Conservation (phyloP, 1,140 invertebrate genomes). For the Rhopalosiphum maidis region DNA sequence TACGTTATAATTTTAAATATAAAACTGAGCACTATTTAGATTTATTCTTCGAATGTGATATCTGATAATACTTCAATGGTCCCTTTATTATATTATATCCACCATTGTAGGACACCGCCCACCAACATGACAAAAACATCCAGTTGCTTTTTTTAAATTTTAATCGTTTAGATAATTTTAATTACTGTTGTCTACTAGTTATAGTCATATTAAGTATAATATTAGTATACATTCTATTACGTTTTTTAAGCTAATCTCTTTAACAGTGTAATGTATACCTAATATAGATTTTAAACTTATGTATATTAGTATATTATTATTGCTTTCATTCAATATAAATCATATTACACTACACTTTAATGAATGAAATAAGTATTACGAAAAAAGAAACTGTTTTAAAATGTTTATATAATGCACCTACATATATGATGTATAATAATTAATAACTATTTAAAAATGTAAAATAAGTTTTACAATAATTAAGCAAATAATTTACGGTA, state of each 20-base stretch:
- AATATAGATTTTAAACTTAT: not conserved
- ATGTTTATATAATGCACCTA: not conserved
- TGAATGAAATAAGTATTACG: not conserved
- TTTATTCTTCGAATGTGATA: not conserved
- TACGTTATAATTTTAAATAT: not conserved
- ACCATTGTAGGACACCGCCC: not conserved
- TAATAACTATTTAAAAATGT: not conserved
- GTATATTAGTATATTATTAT: too few species aligned
- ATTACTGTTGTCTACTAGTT: not conserved
- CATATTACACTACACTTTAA: not conserved
- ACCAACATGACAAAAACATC: not conserved
- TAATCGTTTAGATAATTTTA: not conserved
- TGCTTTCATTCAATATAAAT: not conserved
- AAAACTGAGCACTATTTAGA: not conserved
- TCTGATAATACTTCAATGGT: slow-evolving; percentile 15
- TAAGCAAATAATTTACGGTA: not conserved
- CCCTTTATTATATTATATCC: not conserved
- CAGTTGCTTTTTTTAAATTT: not conserved
- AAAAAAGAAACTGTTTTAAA: not conserved
- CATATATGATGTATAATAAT: not conserved
- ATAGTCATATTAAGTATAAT: not conserved
- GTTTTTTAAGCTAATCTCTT: not conserved
- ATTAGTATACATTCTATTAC: not conserved
- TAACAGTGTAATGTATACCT: not conserved
- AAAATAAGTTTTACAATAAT: not conserved